phyloP scores from a whole-genome alignment of 1,140 invertebrate genomes.

The Drosophila ironensis region DNA sequence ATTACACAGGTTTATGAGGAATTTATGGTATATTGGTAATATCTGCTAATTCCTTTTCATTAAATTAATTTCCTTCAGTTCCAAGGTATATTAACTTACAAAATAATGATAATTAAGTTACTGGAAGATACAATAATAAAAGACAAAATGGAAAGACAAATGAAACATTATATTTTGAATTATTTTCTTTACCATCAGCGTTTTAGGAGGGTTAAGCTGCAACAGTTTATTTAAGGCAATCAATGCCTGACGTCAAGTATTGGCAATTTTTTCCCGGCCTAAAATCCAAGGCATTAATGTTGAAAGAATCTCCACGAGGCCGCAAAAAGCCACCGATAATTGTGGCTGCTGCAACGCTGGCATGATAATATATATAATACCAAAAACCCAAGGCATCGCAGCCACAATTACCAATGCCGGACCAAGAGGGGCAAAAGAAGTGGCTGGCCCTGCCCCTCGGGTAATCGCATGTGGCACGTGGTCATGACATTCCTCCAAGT shows the following conservation, averaged over 20 bases:
- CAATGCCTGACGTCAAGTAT: constrained; percentile 13
- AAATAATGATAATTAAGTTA: no score
- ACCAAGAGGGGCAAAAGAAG: constrained; percentile 24
- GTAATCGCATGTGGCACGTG: constrained; percentile 50
- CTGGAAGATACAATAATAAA: no score
- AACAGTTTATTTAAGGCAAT: constrained; percentile 6
- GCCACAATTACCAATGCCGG: constrained; percentile 15
- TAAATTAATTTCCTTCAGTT: no score
- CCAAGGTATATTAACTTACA: no score
- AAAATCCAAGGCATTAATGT: constrained; percentile 28
- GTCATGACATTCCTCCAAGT: constrained; percentile 57
- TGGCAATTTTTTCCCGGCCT: constrained; percentile 13
- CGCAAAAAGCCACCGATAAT: constrained; percentile 28
- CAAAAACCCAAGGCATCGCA: constrained; percentile 15
- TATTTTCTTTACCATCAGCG: background rate
- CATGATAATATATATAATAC: constrained; percentile 11
- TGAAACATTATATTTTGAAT: background rate
- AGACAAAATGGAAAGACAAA: no score
- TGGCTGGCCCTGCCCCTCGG: constrained; percentile 52
- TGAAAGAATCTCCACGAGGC: constrained; percentile 52
- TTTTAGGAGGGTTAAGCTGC: constrained; percentile 4
- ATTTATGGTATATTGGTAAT: no score
- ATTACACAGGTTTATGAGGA: no score
- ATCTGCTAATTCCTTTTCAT: no score
- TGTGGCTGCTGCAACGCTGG: constrained; percentile 28